phyloP scores from a whole-genome alignment of 2,888 invertebrate genomes.

The Geotrupes spiniger region DNA sequence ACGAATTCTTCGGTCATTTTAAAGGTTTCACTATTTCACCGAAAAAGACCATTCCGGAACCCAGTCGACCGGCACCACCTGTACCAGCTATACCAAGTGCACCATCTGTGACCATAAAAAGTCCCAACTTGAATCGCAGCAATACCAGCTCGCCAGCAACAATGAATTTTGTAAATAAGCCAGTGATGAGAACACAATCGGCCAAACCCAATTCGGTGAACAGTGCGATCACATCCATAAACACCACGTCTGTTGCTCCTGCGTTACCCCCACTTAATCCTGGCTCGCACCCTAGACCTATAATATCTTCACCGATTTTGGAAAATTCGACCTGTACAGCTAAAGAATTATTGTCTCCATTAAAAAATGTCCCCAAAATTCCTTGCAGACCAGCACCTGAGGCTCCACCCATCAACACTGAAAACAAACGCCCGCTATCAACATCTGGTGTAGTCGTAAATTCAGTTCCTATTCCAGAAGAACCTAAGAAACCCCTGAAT shows the following conservation, averaged over 20 bases:
- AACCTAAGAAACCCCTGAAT: slow-evolving; percentile 53
- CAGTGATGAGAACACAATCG: slow-evolving; percentile 29
- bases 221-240: slow-evolving; percentile 48
- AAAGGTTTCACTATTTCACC: slow-evolving; percentile 68
- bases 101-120: slow-evolving; percentile 18
- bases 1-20: slow-evolving; percentile 80
- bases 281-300: slow-evolving; percentile 63
- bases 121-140: slow-evolving; percentile 24
- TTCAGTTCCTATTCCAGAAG: slow-evolving; percentile 40
- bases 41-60: slow-evolving; percentile 43
- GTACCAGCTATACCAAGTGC: slow-evolving; percentile 54
- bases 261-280: slow-evolving; percentile 65
- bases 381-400: slow-evolving; percentile 62
- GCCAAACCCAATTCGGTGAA: slow-evolving; percentile 51
- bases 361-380: slow-evolving; percentile 59
- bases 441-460: slow-evolving; percentile 48
- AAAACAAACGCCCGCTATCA: slow-evolving; percentile 55
- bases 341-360: slow-evolving; percentile 66
- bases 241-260: slow-evolving; percentile 48
- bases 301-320: slow-evolving; percentile 78
- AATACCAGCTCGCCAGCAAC: slow-evolving; percentile 26
- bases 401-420: slow-evolving; percentile 40
- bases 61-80: slow-evolving; percentile 58
- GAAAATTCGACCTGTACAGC: slow-evolving; percentile 80
- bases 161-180: slow-evolving; percentile 29